A percentile compares a stretch with the other conserved stretches of the same genome.
These are phyloP conservation scores for Discoglossus pictus DNA, from an alignment of 2,797 vertebrate species.

Conservation along the genomic window DNA sequence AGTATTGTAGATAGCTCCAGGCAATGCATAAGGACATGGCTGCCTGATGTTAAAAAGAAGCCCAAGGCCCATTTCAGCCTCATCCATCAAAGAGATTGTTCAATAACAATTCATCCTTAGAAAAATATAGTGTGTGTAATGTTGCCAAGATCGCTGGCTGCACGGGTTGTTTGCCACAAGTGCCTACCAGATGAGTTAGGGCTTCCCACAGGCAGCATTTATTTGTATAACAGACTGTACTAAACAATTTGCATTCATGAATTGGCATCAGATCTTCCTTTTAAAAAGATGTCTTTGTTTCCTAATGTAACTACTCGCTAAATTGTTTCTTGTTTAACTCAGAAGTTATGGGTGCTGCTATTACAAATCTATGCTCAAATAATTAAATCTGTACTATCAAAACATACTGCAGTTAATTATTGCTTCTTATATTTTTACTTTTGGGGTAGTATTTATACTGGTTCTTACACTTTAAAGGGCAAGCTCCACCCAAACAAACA, in stretches of 20 bases:
- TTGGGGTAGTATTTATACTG: no score
- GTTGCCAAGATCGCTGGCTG: constrained; percentile 40
- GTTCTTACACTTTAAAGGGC: no score
- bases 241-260: constrained; percentile 25
- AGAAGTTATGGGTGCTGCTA: no score
- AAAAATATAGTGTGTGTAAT: constrained; percentile 23
- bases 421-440: no score
- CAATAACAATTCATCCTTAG: constrained; percentile 47
- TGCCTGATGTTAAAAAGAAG: constrained; percentile 10
- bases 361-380: no score
- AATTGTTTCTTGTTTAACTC: constrained; percentile 6
- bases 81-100: constrained; percentile 42
- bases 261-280: constrained; percentile 27
- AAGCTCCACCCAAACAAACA: no score
- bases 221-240: constrained; percentile 38
- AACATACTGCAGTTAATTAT: no score
- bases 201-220: constrained; percentile 29
- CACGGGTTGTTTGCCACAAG: constrained; percentile 39
- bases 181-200: constrained; percentile 28
- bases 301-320: constrained; percentile 25
- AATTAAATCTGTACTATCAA: no score
- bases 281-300: constrained; percentile 11
- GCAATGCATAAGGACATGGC: constrained; percentile 8
- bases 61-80: constrained; percentile 24
- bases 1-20: not conserved